A percentile compares a stretch with the other conserved stretches of the same genome.
These are phyloP conservation scores for Chelonus formosanus DNA, from an alignment of 2,888 invertebrate genomes.

Conservation along the genomic window DNA sequence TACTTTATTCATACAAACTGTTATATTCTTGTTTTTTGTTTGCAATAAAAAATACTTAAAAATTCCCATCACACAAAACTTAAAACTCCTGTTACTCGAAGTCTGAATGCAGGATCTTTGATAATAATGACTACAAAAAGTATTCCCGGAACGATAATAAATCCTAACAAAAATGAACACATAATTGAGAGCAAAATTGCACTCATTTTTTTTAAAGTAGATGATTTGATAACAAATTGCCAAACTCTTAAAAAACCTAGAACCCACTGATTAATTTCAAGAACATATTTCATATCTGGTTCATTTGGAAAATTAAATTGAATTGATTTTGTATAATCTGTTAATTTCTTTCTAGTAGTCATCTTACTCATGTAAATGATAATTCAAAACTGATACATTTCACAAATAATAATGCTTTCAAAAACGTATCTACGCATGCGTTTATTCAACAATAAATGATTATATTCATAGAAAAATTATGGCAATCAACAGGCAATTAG, in stretches of 20 bases:
- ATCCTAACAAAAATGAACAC: constrained; percentile 33
- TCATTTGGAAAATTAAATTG: not conserved
- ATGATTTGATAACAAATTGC: constrained; percentile 30
- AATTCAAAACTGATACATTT: too few species aligned
- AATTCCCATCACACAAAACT: constrained; percentile 48
- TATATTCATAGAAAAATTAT: too few species aligned
- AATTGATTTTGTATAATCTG: too few species aligned
- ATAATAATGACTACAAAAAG: constrained; percentile 39
- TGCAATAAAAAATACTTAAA: constrained; percentile 45
- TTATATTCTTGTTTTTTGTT: constrained; percentile 36
- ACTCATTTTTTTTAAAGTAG: constrained; percentile 10
- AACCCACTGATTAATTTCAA: constrained; percentile 39
- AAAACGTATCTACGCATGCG: too few species aligned
- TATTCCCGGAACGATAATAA: constrained; percentile 27
- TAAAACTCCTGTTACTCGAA: constrained; percentile 46
- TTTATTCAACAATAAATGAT: too few species aligned
- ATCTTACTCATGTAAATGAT: too few species aligned
- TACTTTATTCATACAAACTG: constrained; percentile 43
- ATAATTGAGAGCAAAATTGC: constrained; percentile 5
- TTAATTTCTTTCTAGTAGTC: too few species aligned
- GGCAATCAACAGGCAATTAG: too few species aligned
- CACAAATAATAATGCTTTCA: too few species aligned
- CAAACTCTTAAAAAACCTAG: constrained; percentile 37
- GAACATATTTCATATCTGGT: constrained; percentile 22
- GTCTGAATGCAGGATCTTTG: constrained; percentile 39